Conservation (phyloP, 2,113 vertebrate species). For the Cavia porcellus region DNA sequence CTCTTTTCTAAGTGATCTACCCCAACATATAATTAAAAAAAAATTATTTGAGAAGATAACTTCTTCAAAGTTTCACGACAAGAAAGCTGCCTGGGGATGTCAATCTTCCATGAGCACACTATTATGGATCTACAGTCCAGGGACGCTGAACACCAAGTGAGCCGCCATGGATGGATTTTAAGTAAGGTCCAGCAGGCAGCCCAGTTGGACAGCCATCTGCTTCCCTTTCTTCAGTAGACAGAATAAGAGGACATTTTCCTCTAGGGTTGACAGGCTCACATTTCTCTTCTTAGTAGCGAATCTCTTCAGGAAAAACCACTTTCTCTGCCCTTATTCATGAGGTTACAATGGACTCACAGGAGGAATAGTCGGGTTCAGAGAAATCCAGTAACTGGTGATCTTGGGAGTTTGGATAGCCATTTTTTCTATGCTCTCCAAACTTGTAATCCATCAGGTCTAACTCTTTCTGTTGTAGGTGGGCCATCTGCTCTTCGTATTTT, state of each 20-base stretch:
- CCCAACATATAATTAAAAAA: background rate
- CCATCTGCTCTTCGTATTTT: constrained; percentile 93
- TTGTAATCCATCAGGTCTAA: constrained; percentile 83
- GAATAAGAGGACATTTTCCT: background rate
- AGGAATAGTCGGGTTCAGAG: constrained; percentile 86
- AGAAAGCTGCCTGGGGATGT: background rate
- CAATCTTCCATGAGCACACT: background rate
- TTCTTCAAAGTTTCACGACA: background rate
- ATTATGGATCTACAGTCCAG: rapidly evolving
- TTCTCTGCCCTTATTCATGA: background rate
- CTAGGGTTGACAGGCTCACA: background rate
- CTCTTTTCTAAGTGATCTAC: background rate
- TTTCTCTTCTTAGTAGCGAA: background rate
- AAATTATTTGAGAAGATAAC: background rate
- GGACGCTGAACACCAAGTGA: background rate
- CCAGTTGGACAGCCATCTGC: constrained; percentile 48
- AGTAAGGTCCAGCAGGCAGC: background rate
- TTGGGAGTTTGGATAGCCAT: constrained; percentile 75
- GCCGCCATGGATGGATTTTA: background rate
- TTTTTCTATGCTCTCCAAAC: constrained; percentile 83
- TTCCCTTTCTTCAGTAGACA: background rate
- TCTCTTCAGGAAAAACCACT: constrained; percentile 1
- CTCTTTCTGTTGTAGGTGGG: constrained; percentile 87
- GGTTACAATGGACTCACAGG: constrained; percentile 87
- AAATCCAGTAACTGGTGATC: constrained; percentile 85